These are phyloP conservation scores for Hirtodrosophila alboralis DNA, from an alignment of 2,888 invertebrate genomes.

Conservation along the genomic window DNA sequence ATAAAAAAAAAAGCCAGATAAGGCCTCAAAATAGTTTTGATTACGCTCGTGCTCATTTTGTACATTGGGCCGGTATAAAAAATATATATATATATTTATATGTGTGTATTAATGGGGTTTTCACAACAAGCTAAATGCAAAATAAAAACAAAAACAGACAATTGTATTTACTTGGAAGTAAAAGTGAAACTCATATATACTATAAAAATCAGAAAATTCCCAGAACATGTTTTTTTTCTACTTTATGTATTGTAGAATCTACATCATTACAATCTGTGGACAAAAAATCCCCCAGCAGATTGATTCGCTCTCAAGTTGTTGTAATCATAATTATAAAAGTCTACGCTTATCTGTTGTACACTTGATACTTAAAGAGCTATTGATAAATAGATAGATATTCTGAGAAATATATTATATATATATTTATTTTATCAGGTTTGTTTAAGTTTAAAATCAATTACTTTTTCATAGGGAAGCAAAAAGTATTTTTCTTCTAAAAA, in stretches of 20 bases:
- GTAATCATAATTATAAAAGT: conserved; percentile 25
- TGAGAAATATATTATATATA: neutral
- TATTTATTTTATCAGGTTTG: too few relatives aligned
- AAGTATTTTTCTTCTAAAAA: too few relatives aligned
- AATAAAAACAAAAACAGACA: conserved; percentile 33
- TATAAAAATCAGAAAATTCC: conserved; percentile 40
- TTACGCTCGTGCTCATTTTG: conserved; percentile 51
- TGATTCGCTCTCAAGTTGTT: neutral
- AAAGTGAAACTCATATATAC: conserved; percentile 40
- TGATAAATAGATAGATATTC: conserved; percentile 11
- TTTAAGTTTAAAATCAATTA: too few relatives aligned
- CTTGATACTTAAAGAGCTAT: conserved; percentile 1
- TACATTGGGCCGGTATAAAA: conserved; percentile 13
- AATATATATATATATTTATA: conserved; percentile 13
- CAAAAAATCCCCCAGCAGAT: conserved; percentile 10
- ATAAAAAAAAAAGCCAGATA: conserved; percentile 63
- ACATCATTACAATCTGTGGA: conserved; percentile 18
- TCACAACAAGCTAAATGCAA: conserved; percentile 11
- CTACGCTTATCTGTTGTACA: conserved; percentile 21
- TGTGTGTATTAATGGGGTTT: conserved; percentile 21
- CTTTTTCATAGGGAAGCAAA: too few relatives aligned
- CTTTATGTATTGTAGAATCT: neutral
- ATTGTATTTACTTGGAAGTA: conserved; percentile 21
- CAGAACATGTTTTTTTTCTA: conserved; percentile 26
- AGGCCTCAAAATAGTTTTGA: conserved; percentile 64